A percentile compares a stretch with the other conserved stretches of the same genome.
phyloP scores from a whole-genome alignment of 2,113 vertebrate genomes.

The Dromiciops gliroides region DNA sequence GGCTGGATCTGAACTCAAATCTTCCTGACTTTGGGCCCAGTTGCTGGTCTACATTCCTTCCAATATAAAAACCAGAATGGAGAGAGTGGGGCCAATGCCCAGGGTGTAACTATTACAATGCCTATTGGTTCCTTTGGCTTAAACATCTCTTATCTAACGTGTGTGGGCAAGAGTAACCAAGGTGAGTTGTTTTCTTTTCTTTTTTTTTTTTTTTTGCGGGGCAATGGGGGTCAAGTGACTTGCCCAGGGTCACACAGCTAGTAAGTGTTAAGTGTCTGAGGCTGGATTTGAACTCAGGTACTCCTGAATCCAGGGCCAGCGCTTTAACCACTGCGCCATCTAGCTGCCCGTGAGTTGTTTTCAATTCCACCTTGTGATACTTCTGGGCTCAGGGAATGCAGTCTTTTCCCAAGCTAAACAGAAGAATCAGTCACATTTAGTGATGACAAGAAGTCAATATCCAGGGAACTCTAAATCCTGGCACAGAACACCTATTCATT shows the following conservation, averaged over 20 bases:
- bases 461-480: neutral
- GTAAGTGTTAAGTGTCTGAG: no score
- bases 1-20: no score
- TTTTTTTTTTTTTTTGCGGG: no score
- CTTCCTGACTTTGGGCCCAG: neutral
- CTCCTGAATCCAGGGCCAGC: no score
- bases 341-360: neutral
- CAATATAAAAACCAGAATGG: neutral
- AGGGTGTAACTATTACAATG: no score
- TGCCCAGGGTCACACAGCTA: no score
- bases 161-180: no score
- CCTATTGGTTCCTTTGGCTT: neutral
- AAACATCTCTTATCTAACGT: neutral
- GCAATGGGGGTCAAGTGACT: no score
- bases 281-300: no score
- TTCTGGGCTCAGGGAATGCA: neutral
- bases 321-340: no score
- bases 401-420: neutral
- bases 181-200: neutral
- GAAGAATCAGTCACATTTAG: neutral
- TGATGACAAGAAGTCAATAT: neutral
- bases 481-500: neutral
- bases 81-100: neutral
- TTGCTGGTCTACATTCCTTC: neutral
- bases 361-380: neutral